These are phyloP conservation scores for Carcharodon carcharias DNA, from an alignment of 2,797 vertebrate species.

Conservation along the genomic window DNA sequence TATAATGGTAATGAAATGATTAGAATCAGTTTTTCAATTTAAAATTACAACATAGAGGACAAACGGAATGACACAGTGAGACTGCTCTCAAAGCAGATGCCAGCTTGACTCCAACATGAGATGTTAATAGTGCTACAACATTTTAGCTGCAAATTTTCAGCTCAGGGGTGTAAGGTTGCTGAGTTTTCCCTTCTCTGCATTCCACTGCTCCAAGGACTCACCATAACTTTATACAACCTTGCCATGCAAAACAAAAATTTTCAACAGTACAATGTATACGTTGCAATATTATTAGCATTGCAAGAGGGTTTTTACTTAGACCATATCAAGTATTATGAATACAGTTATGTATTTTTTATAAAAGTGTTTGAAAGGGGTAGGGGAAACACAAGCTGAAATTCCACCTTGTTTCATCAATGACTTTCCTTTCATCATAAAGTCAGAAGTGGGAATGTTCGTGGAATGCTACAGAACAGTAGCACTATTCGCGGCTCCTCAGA, in stretches of 20 bases:
- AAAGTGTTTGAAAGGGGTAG: background rate
- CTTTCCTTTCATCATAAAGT: too few relatives aligned
- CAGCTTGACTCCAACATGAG: background rate
- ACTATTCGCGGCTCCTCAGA: too few relatives aligned
- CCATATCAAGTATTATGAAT: background rate
- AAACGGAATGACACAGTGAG: background rate
- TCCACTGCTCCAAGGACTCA: background rate
- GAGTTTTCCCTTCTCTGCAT: background rate
- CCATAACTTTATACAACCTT: background rate
- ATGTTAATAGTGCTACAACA: background rate
- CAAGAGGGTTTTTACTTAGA: background rate
- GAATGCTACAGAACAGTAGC: too few relatives aligned
- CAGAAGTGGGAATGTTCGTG: too few relatives aligned
- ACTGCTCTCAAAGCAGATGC: background rate
- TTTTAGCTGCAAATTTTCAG: background rate
- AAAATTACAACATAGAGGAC: background rate
- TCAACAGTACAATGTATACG: background rate
- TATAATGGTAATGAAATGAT: background rate
- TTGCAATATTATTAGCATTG: background rate
- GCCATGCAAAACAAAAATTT: background rate
- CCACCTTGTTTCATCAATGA: background rate
- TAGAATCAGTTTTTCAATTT: background rate
- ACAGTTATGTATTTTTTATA: background rate
- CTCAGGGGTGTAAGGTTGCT: background rate
- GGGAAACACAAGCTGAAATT: background rate